Base-by-base conservation (phyloP, 2,888 invertebrate species). In the Aphidoletes aphidimyza region DNA sequence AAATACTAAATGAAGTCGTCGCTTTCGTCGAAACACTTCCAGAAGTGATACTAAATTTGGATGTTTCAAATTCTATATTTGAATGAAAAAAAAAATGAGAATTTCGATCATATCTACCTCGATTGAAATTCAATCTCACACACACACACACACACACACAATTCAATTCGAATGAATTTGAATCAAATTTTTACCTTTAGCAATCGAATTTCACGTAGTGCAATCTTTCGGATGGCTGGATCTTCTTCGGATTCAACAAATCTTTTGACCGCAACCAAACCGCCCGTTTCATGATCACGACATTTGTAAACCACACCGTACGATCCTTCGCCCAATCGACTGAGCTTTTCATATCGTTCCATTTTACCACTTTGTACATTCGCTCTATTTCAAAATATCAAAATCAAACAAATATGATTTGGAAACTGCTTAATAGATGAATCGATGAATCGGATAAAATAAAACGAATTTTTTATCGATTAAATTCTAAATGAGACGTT, bases 221-320 rank as follows among this genome's bases (percentile, higher is more conserved):
- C 98, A 86, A 98, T 98, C 91, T 98, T 98, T 88, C 98, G 92
- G 87, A 98, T 98, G 83, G 98, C 93, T 11, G 97, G 97, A 90
- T 98, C 98, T 89, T 98, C 98, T 89, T 98, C 98, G 85, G 97
- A 97, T 90, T 98, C 98, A 17, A 98, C 95, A 89, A 98, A 98
- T 90, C 98, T 96, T 91, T 98, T 98, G 86, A 98, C 97, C 69
- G 98, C 98, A 69, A 98, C 98, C 85, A 98, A 92, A 88, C 97
- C 96, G 26, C 98, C 97, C 0, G 96, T 97, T 88, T 98, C 98
- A 85, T 97, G 93, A 91, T 98, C 97, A 85, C 96, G 94, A 90
- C 98, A 98, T 90, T 98, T 98, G 91, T 98, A 97, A 86, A 98
- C 98, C 88, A 98, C 94, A 19, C 98, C 97, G 91, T 98, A 97